These are phyloP conservation scores for Urocolius indicus DNA, from an alignment of 2,113 vertebrate species.

Conservation along the genomic window DNA sequence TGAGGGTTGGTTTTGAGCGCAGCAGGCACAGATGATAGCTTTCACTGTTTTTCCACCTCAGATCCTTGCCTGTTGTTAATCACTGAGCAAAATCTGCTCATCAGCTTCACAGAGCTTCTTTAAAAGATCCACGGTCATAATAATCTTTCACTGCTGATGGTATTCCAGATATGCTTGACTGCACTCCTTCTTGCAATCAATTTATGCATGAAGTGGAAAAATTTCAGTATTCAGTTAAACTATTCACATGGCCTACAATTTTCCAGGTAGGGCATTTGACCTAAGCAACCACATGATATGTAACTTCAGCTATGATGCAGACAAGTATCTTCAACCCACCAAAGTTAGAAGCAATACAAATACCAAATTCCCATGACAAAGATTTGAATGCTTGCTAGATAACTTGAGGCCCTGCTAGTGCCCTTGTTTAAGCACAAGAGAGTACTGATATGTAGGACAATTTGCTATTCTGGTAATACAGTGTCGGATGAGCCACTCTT, in stretches of 20 bases:
- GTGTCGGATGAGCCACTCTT: neutral
- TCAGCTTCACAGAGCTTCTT: neutral
- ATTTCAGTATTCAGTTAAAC: neutral
- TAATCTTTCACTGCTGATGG: neutral
- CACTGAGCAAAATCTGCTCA: neutral
- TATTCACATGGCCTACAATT: neutral
- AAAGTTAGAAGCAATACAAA: neutral
- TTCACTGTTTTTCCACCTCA: neutral
- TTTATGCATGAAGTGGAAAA: neutral
- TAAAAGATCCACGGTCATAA: neutral
- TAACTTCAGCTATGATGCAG: neutral
- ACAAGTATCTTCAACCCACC: neutral
- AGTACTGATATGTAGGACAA: neutral
- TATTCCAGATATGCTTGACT: neutral
- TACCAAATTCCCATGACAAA: neutral
- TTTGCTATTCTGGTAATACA: neutral
- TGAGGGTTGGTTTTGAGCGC: neutral
- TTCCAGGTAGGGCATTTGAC: neutral
- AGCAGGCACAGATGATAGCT: neutral
- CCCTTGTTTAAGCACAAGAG: neutral
- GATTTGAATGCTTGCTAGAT: neutral
- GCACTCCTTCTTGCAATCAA: neutral
- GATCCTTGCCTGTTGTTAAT: neutral
- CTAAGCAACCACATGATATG: neutral
- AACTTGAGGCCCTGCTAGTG: neutral